Conservation (phyloP, 2,113 vertebrate species). For the Pachypanchax playfairii region DNA sequence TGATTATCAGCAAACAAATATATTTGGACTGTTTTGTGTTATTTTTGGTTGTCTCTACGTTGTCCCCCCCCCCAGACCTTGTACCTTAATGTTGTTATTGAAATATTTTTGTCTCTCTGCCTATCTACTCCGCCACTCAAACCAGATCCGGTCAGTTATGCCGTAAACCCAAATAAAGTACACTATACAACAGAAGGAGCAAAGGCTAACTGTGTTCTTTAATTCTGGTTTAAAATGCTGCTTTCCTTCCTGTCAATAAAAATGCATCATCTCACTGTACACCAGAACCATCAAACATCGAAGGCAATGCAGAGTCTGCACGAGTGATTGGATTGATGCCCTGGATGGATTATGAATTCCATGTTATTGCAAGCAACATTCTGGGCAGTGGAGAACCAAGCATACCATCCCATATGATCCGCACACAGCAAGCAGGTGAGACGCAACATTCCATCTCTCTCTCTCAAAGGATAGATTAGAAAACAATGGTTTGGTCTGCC, state of each 20-base stretch:
- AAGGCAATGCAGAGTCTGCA: slow-evolving; percentile 91
- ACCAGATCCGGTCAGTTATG: too few species aligned
- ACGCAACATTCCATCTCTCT: not conserved
- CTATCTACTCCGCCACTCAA: too few species aligned
- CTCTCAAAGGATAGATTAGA: not conserved
- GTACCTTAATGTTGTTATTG: too few species aligned
- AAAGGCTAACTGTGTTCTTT: too few species aligned
- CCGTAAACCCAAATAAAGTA: too few species aligned
- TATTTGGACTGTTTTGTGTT: too few species aligned
- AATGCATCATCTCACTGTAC: not conserved
- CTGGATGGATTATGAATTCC: slow-evolving; percentile 98
- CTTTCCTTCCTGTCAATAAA: not conserved
- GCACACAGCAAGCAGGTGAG: slow-evolving; percentile 92
- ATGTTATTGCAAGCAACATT: slow-evolving; percentile 93
- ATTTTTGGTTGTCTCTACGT: too few species aligned
- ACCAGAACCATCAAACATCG: slow-evolving; percentile 89
- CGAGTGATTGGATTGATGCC: slow-evolving; percentile 89
- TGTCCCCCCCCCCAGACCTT: too few species aligned
- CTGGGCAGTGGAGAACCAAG: slow-evolving; percentile 93
- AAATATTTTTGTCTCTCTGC: too few species aligned
- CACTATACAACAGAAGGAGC: too few species aligned
- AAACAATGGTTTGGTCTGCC: too few species aligned
- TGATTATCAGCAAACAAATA: too few species aligned
- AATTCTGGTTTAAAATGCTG: not conserved
- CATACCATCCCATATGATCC: slow-evolving; percentile 86